Conservation (phyloP, 2,888 invertebrate genomes). For the Marronus borbonicus region DNA sequence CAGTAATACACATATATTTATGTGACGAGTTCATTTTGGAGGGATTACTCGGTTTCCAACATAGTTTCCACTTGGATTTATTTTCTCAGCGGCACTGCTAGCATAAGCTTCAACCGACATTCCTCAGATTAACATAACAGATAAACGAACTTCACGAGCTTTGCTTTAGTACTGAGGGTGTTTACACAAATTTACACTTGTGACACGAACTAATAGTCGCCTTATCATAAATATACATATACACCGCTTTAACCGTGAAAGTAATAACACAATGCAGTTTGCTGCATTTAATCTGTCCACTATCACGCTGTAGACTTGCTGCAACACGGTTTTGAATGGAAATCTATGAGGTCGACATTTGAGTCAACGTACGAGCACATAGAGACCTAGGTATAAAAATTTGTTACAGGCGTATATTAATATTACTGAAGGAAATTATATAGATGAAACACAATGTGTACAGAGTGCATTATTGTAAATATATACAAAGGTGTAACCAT, state of each 20-base stretch:
- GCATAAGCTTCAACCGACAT: too few species aligned
- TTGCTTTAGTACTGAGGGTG: not conserved
- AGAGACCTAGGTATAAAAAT: too few species aligned
- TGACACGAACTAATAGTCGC: not conserved
- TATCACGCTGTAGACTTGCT: not conserved
- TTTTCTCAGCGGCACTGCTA: too few species aligned
- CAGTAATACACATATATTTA: too few species aligned
- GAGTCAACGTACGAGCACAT: not conserved
- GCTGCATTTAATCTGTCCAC: not conserved
- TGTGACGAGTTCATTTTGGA: too few species aligned
- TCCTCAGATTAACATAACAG: not conserved
- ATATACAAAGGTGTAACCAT: too few species aligned
- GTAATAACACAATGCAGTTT: not conserved
- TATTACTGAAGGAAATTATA: too few species aligned
- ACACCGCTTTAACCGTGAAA: not conserved
- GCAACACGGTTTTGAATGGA: not conserved
- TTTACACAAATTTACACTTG: slow-evolving; percentile 2
- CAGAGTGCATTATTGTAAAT: too few species aligned
- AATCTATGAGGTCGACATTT: not conserved
- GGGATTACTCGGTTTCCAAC: too few species aligned
- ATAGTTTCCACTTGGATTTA: too few species aligned
- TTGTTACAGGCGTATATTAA: too few species aligned
- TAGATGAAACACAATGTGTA: too few species aligned
- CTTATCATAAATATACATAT: slow-evolving; percentile 17
- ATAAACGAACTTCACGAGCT: slow-evolving; percentile 15